phyloP scores from a whole-genome alignment of 30 jellyfish, hydroid and myxozoan genomes.

The Hydra vulgaris region DNA sequence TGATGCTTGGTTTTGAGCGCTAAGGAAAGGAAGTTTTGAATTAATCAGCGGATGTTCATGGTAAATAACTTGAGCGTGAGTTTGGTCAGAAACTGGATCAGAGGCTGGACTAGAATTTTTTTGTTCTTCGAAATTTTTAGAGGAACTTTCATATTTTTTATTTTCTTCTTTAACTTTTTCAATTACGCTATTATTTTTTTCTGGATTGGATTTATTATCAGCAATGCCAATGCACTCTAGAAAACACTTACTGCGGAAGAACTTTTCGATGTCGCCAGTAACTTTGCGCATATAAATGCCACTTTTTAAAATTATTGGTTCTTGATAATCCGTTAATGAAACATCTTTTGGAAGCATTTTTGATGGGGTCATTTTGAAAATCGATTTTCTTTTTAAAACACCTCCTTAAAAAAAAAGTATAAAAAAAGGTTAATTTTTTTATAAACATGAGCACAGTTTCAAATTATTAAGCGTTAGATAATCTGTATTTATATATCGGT shows the following conservation, averaged over 20 bases:
- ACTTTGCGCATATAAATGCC: neutral
- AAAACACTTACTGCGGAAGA: too few relatives aligned
- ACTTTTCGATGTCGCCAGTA: too few relatives aligned
- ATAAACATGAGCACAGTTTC: too few relatives aligned
- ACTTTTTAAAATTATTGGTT: neutral
- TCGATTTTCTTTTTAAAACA: neutral
- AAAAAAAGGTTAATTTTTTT: too few relatives aligned
- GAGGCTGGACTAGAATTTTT: too few relatives aligned
- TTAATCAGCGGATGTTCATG: neutral
- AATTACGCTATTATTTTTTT: neutral
- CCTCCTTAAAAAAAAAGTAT: neutral
- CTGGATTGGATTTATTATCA: neutral
- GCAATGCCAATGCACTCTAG: too few relatives aligned
- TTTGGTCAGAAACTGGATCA: neutral
- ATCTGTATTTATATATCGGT: too few relatives aligned
- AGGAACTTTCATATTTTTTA: neutral
- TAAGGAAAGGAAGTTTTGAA: neutral
- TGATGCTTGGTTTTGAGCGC: too few relatives aligned
- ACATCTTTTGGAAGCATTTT: neutral
- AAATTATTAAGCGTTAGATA: too few relatives aligned
- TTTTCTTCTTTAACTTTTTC: neutral
- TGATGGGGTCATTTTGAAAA: neutral
- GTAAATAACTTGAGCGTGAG: neutral
- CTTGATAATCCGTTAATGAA: neutral
- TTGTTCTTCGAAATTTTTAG: neutral